A percentile compares a stretch with the other conserved stretches of the same genome.
phyloP scores from a whole-genome alignment of 2,888 invertebrate species.

The Leptura quadrifasciata region DNA sequence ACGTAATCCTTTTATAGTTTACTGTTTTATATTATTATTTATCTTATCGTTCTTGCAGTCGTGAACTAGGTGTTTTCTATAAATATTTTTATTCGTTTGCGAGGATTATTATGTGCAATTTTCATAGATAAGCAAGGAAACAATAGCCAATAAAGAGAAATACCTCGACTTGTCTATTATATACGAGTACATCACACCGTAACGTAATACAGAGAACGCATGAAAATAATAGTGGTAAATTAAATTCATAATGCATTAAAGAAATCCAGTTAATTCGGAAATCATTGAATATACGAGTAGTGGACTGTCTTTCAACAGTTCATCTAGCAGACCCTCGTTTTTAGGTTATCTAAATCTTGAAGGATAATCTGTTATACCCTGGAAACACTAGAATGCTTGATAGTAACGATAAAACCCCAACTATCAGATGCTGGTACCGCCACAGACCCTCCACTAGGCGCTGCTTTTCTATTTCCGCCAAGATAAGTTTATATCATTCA shows the following conservation, averaged over 20 bases:
- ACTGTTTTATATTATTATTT: too few relatives aligned
- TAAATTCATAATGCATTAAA: conserved; percentile 25
- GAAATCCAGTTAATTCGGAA: conserved; percentile 15
- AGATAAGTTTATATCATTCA: conserved; percentile 49
- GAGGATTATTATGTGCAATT: too few relatives aligned
- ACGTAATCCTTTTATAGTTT: too few relatives aligned
- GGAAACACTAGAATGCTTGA: conserved; percentile 57
- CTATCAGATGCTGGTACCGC: conserved; percentile 66
- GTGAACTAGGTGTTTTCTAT: too few relatives aligned
- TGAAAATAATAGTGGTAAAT: background rate
- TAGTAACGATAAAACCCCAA: conserved; percentile 58
- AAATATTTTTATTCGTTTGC: too few relatives aligned
- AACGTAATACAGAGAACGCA: background rate
- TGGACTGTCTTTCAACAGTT: conserved; percentile 34
- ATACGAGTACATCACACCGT: background rate
- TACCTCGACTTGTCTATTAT: too few relatives aligned
- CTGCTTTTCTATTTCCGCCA: conserved; percentile 60
- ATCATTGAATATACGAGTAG: conserved; percentile 14
- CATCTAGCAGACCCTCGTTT: conserved; percentile 40
- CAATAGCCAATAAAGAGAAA: too few relatives aligned
- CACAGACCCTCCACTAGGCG: conserved; percentile 53
- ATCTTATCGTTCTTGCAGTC: too few relatives aligned
- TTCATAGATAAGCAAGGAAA: too few relatives aligned
- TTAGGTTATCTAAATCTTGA: conserved; percentile 38
- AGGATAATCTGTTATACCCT: conserved; percentile 60